Conservation (phyloP, 2,797 vertebrate species). For the Enoplosus armatus region DNA sequence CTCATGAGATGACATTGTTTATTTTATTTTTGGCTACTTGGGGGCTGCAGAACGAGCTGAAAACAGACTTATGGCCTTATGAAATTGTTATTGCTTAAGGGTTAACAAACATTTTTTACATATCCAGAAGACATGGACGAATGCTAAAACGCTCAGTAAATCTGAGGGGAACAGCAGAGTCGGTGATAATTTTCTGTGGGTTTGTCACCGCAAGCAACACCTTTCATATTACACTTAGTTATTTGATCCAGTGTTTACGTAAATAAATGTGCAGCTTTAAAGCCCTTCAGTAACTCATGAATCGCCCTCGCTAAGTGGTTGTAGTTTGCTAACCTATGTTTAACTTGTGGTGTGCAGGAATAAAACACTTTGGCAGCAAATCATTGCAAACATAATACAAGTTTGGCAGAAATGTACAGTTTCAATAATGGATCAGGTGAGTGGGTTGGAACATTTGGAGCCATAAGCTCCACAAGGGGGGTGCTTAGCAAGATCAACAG, state of each 20-base stretch:
- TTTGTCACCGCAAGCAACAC: neutral
- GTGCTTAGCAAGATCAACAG: neutral
- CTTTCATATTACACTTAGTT: neutral
- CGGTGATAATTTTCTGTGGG: neutral
- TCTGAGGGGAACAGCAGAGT: neutral
- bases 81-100: neutral
- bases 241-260: neutral
- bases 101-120: neutral
- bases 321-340: neutral
- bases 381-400: no score
- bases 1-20: neutral
- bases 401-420: neutral
- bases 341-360: neutral
- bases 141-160: neutral
- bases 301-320: no score
- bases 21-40: no score
- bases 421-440: neutral
- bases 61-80: neutral
- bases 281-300: neutral
- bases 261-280: neutral
- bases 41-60: neutral
- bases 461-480: neutral
- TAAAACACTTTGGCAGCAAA: neutral
- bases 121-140: neutral
- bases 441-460: neutral